Evolutionary conservation across 2,888 invertebrate species (phyloP), one percentile per base, ranked within the genome.

Genomic region (Bibio marci): DNA sequence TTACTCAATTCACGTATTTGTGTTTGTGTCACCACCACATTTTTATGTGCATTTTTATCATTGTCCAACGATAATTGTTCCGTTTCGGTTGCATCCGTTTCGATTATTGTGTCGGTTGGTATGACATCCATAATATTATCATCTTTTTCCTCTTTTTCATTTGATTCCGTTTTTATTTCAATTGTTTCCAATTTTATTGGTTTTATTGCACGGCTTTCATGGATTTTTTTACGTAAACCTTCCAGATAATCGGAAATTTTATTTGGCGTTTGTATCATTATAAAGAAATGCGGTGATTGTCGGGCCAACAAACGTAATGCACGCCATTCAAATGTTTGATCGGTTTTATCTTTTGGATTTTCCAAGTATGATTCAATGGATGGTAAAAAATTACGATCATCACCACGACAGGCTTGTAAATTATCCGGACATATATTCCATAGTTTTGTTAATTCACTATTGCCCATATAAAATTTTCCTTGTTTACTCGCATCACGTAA

Each of bases 341-440:
- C 80, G 47, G 74, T 73, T 37, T 67, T 63, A 28, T 49, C 64
- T 30, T 54, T 70, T 62, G 55, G 74, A 67, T 53, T 73, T 39
- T 62, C 59, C 43, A 61, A 49, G 38, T 59, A 62, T 3, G 55
- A 50, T 45, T 81, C 80, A 45, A 94, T 57, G 0, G 82, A 73
- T 3, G 94, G 94, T 55, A 91, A 67, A 54, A 92, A 94, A 54
- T 91, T 82, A 48, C 94, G 69, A 49, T 87, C 82, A 47, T 80
- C 79, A 11, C 82, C 79, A 58, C 83, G 80, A 58, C 95, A 95
- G 0, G 94, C 90, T 47, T 83, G 82, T 45, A 94, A 68, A 63
- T 97, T 95, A 58, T 91, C 86, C 0, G 91, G 86, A 49, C 81
- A 82, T 25, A 87, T 65, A 54, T 94, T 95, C 97, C 97, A 98